Evolutionary conservation across 2,888 invertebrate species (phyloP).

Genomic region (Ormia ochracea): DNA sequence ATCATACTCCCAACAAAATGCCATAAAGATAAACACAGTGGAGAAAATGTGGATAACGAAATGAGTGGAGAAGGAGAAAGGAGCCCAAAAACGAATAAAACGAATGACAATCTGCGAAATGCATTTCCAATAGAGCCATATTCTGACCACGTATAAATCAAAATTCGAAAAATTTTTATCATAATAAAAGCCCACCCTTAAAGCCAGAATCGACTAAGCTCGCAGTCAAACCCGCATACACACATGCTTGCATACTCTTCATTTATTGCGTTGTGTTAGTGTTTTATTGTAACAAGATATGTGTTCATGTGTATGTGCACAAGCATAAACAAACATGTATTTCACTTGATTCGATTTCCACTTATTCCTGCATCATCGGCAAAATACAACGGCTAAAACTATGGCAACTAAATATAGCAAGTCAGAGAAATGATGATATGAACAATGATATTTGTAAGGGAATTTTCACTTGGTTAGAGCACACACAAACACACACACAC

Average conservation of each 20-base stretch:
- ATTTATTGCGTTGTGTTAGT: not conserved
- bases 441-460: constrained; percentile 53
- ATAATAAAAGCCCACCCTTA: constrained; percentile 49
- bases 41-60: constrained; percentile 11
- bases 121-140: constrained; percentile 60
- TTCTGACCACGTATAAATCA: constrained; percentile 63
- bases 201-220: not conserved
- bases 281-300: not conserved
- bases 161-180: constrained; percentile 59
- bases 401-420: not conserved
- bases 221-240: not conserved
- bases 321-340: constrained; percentile 21
- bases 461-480: constrained; percentile 35
- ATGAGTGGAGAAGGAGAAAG: not conserved
- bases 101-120: constrained; percentile 38
- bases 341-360: constrained; percentile 37
- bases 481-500: constrained; percentile 12
- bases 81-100: constrained; percentile 21
- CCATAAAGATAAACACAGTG: not conserved
- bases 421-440: constrained; percentile 30
- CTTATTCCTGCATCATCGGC: constrained; percentile 53
- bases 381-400: constrained; percentile 16
- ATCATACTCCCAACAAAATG: not conserved
- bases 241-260: not conserved
- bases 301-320: not conserved